Percentiles rank a stretch among this genome's conserved stretches.
phyloP scores from a whole-genome alignment of 2,113 vertebrate genomes.

The Fregetta grallaria region DNA sequence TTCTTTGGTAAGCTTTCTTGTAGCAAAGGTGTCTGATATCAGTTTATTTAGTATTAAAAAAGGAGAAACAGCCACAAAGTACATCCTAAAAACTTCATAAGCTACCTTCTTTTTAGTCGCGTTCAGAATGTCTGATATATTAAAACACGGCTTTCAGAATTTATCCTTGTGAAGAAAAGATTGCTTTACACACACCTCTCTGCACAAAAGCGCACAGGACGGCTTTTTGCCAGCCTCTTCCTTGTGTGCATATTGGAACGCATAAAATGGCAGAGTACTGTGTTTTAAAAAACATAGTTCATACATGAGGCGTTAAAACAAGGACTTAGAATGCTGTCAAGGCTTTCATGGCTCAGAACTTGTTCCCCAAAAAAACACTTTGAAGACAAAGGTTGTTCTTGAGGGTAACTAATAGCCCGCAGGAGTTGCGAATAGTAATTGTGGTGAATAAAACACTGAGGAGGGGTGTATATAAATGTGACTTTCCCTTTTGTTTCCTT shows the following conservation, averaged over 20 bases:
- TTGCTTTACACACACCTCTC: neutral
- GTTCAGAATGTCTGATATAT: neutral
- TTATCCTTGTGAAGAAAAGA: neutral
- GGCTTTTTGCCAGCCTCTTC: neutral
- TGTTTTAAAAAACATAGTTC: neutral
- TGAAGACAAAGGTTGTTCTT: neutral
- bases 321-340: neutral
- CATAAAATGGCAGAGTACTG: neutral
- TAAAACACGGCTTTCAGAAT: neutral
- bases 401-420: neutral
- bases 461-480: neutral
- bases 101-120: neutral
- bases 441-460: neutral
- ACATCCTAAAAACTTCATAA: neutral
- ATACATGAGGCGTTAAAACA: neutral
- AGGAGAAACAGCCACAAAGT: slow-evolving; percentile 30
- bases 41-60: neutral
- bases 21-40: slow-evolving; percentile 55
- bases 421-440: neutral
- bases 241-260: neutral
- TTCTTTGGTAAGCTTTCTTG: slow-evolving; percentile 11
- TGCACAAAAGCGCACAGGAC: neutral
- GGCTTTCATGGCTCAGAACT: neutral
- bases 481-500: neutral
- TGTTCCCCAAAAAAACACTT: neutral